Evolutionary conservation across 2,797 vertebrate genomes (phyloP), one percentile per base, ranked within the genome.

Genomic region (Alauda arvensis): DNA sequence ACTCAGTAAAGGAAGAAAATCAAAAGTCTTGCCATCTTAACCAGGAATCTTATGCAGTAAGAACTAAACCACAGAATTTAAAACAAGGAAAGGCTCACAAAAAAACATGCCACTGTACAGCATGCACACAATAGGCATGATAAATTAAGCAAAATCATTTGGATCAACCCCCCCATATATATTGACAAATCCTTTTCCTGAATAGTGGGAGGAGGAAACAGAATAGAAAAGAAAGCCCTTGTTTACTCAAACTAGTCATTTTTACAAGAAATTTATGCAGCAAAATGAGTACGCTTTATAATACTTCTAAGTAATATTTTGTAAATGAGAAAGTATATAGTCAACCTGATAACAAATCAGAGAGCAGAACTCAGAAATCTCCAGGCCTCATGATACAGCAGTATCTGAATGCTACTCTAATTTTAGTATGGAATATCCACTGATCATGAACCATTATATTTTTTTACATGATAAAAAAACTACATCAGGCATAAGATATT

Each of bases 381-480:
- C 28, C 13, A 6, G 19, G 16, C 40, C 24, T 63, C 34, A 6
- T 89, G 11, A 33, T 82, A 40, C 20, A 40, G 20, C 5, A 45
- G 5, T 25, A 51, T 48, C 14, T 66, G 53, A 75, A 87, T 45
- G 21, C 10, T 70, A 8, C n/a, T 70, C 65, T 53, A 8, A 24
- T 65, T 85, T 85, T 63, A n/a, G 6, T 42, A 48, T 29, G 9
- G 5, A 55, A 39, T 34, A 62, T 34, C 70, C 33, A 70, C 34
- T 76, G 20, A 42, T 51, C 31, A 65, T 28, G 29, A 89, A 49
- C 15, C 4, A 40, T 45, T 51, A 25, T 3, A 39, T 48, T 52
- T 77, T 89, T 91, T 83, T 52, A 61, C 26, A 88, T 77, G 49
- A 24, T 34, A 77, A 88, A 40, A 40, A 63, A 85, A 79, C 62